These are phyloP conservation scores for Amorpha juglandis DNA, from an alignment of 2,888 invertebrate genomes.

Conservation along the genomic window DNA sequence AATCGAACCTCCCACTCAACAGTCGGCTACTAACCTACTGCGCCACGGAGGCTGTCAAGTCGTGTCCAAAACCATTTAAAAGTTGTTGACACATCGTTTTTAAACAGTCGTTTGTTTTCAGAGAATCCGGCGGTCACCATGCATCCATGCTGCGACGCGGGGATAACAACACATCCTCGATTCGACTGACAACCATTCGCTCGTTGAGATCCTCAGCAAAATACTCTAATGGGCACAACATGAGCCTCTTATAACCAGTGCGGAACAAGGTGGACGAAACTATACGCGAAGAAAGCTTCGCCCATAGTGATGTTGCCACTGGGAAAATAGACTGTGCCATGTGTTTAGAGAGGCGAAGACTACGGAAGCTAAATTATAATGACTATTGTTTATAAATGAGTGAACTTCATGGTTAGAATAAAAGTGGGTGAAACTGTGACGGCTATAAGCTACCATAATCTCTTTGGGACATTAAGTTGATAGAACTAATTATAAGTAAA, in stretches of 20 bases:
- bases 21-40: too few relatives aligned
- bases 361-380: slow-evolving; percentile 37
- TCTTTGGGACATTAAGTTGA: neutral
- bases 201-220: slow-evolving; percentile 71
- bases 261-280: slow-evolving; percentile 37
- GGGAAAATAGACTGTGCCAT: slow-evolving; percentile 51
- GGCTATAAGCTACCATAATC: neutral
- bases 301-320: slow-evolving; percentile 37
- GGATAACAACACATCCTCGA: slow-evolving; percentile 73
- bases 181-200: slow-evolving; percentile 70
- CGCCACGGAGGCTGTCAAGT: too few relatives aligned
- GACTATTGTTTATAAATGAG: slow-evolving; percentile 36
- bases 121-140: slow-evolving; percentile 73
- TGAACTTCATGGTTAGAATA: neutral
- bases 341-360: slow-evolving; percentile 50
- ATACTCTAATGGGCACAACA: slow-evolving; percentile 71
- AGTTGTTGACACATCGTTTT: neutral
- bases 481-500: neutral
- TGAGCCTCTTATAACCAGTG: slow-evolving; percentile 70
- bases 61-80: too few relatives aligned
- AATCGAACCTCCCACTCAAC: too few relatives aligned
- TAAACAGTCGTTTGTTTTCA: slow-evolving; percentile 43
- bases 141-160: slow-evolving; percentile 71
- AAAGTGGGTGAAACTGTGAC: neutral
- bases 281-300: slow-evolving; percentile 44